Conservation (phyloP, 2,797 vertebrate genomes). For the Rhinoraja longicauda region DNA sequence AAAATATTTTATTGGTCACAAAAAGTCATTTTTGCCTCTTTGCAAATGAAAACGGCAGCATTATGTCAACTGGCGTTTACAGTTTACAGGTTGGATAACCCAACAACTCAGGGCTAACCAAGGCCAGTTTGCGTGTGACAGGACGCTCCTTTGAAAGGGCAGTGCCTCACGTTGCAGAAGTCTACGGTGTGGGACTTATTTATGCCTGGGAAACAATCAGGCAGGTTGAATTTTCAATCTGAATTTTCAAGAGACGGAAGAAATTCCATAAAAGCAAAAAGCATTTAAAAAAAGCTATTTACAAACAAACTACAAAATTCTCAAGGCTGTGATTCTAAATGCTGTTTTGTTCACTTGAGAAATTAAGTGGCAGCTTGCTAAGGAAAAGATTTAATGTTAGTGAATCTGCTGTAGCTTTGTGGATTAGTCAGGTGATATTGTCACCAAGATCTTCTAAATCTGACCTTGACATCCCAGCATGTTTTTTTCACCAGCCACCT, state of each 20-base stretch:
- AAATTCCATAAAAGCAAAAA: neutral
- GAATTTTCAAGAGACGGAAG: neutral
- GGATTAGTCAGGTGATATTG: neutral
- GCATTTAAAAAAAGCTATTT: neutral
- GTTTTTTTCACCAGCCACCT: too few species aligned
- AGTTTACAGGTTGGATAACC: neutral
- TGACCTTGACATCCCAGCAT: too few species aligned
- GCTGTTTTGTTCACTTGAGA: neutral
- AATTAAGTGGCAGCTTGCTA: neutral
- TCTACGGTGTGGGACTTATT: neutral
- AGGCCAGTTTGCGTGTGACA: neutral
- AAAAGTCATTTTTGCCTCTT: neutral
- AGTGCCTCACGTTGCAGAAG: neutral
- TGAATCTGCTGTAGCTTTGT: too few species aligned
- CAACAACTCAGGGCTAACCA: neutral
- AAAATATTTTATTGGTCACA: neutral
- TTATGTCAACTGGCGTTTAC: neutral
- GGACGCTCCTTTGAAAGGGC: too few species aligned
- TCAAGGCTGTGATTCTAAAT: neutral
- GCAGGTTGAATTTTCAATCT: neutral
- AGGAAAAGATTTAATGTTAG: neutral
- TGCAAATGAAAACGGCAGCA: neutral
- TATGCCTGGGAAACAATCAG: neutral
- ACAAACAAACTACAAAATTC: neutral
- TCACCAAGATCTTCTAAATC: too few species aligned